Conservation (phyloP, 2,113 vertebrate species). For the Motacilla tschutschensis region DNA sequence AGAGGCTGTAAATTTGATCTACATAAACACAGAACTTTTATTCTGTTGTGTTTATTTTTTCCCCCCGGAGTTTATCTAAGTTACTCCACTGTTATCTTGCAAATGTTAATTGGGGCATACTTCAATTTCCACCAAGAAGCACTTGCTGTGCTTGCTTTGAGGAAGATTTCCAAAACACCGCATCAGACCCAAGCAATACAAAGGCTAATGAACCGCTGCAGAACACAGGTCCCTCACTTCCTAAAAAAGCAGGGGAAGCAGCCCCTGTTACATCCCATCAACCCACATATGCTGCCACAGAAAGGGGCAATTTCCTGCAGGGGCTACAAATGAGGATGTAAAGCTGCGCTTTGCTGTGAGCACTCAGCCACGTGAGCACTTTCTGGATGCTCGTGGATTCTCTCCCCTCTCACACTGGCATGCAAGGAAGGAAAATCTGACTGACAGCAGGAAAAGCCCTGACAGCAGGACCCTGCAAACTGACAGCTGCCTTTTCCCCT, state of each 20-base stretch:
- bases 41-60: background rate
- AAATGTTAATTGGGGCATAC: background rate
- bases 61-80: background rate
- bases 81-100: background rate
- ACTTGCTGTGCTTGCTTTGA: background rate
- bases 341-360: background rate
- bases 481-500: background rate
- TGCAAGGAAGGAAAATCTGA: background rate
- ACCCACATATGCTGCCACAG: background rate
- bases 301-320: background rate
- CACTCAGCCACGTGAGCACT: background rate
- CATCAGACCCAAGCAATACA: background rate
- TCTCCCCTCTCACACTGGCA: background rate
- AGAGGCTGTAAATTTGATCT: background rate
- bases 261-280: background rate
- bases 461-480: background rate
- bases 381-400: accelerated
- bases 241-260: background rate
- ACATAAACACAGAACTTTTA: background rate
- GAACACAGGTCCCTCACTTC: background rate
- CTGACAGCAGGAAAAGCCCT: background rate
- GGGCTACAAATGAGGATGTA: background rate
- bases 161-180: background rate
- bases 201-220: background rate
- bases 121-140: background rate